Base-by-base conservation (phyloP, 2,888 invertebrate genomes). In the Tenthredo notha region DNA sequence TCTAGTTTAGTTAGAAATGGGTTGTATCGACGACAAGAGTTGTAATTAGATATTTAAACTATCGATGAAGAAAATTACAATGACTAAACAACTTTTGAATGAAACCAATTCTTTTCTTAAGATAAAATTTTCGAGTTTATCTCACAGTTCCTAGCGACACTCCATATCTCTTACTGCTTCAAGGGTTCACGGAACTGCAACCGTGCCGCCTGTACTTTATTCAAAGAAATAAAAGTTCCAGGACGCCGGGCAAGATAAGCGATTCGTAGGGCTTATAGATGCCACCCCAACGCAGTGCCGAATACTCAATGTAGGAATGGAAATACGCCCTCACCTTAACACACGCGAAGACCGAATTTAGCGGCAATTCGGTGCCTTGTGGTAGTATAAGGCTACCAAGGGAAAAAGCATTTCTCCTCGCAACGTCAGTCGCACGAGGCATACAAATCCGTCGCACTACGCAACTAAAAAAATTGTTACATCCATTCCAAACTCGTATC, bases 181-280 rank as follows among this genome's bases (percentile, higher is more conserved):
- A 33, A 43, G 40, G 72, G 72, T 74, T 40, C 43, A 74, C 43
- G 43, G 72, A 21, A 74, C 72, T 74, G 72, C 72, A 37, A 74
- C 72, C 21, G 72, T 74, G 72, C 72, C 72, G 72, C 72, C 40
- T 43, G 72, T 43, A 43, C 72, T 74, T 74, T 74, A 43, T 74
- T 74, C 72, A 43, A 74, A 43, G 72, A 40, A 43, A 74, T 74
- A 74, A 74, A 74, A 74, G 72, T 74, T 74, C 29, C 72, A 40
- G 43, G 72, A 74, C 72, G 43, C 40, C 43, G 21, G 72, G 72
- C 72, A 74, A 74, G 40, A 74, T 74, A 74, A 74, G 72, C 40
- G 40, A 37, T 74, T 40, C 43, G 40, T 74, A 43, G 72, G 72
- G 72, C 72, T 74, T 74, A 74, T 74, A 43, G 72, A 74, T 74